Evolutionary conservation across 64 coral and sea anemone genomes (phyloP).

Genomic region (Montipora sp.): DNA sequence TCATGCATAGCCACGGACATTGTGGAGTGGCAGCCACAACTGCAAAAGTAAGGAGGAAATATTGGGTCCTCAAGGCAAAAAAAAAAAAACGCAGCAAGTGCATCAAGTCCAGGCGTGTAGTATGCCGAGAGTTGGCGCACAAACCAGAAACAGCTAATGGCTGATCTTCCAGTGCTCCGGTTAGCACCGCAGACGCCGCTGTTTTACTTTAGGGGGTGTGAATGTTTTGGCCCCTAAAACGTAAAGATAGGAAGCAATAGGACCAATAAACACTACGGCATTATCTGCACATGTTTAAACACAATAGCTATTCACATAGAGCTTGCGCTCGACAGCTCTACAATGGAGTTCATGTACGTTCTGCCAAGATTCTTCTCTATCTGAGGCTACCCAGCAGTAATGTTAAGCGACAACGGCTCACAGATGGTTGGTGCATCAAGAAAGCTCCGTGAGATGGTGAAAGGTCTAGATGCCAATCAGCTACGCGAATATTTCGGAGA

Average conservation of each 20-base stretch:
- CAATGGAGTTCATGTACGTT: conserved; percentile 34
- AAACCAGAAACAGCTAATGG: conserved; percentile 24
- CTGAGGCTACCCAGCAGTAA: conserved; percentile 16
- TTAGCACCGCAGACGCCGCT: conserved; percentile 30
- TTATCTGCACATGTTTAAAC: conserved; percentile 32
- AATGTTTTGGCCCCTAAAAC: conserved; percentile 14
- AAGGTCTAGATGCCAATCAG: too few species aligned
- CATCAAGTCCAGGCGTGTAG: neutral
- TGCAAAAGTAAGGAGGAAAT: conserved; percentile 8
- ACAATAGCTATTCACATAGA: conserved; percentile 36
- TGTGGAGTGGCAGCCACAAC: neutral
- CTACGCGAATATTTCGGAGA: conserved; percentile 25
- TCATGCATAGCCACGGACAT: neutral
- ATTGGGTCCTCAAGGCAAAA: conserved; percentile 11
- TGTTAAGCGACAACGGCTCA: conserved; percentile 23
- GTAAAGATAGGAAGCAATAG: conserved; percentile 15
- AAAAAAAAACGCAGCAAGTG: neutral
- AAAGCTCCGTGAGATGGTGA: neutral
- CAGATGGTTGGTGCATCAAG: conserved; percentile 29
- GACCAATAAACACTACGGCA: conserved; percentile 20
- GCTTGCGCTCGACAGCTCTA: neutral
- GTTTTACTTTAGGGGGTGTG: conserved; percentile 33
- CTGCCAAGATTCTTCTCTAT: conserved; percentile 35
- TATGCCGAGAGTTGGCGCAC: neutral
- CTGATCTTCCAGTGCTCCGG: conserved; percentile 3